Base-by-base conservation (phyloP, 2,113 vertebrate species). In the Ictidomys tridecemlineatus region DNA sequence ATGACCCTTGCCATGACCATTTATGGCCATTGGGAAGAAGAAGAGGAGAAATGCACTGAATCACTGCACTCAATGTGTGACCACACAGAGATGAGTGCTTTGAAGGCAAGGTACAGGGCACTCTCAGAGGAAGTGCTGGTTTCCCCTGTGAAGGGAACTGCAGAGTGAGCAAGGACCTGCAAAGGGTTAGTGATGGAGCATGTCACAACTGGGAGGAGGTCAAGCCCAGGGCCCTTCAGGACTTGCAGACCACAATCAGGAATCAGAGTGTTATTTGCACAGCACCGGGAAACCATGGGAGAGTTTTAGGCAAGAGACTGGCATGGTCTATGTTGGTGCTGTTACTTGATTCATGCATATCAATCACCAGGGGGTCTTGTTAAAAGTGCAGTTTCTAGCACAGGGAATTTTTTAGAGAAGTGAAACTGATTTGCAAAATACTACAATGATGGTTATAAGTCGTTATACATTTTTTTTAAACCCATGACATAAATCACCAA, bases 391-490 rank as follows among this genome's bases (percentile, higher is more conserved):
- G 8, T 69, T 82, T 78, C 56, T 89, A 58, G 82, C 63, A 37
- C 32, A 70, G 80, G 83, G 84, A 65, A 70, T 90, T 93, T 87
- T 88, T 96, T 53, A 95, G 74, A 65, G 95, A 91, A 87, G 74
- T 45, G 51, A 87, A 88, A 93, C 84, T 65, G 61, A 56, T 94
- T 76, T 69, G 11, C 45, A 48, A 74, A 76, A 78, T 74, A 34
- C 69, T 67, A 17, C 73, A 69, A 79, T 20, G 76, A 83, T 63
- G 32, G 58, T 20, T 70, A 20, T 32, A 26, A 58, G 53, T 92
- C 34, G 4, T 78, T 22, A 53, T 30, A 39, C 2, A 56, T 56
- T 6, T 69, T 93, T n/a, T 80, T 93, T 37, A 51, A 63, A 85
- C 48, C 26, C 34, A n/a, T 45, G 53, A 84, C 2, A 28, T 63